Base-by-base conservation (phyloP, 2,797 vertebrate genomes). In the Sebastolobus alascanus region DNA sequence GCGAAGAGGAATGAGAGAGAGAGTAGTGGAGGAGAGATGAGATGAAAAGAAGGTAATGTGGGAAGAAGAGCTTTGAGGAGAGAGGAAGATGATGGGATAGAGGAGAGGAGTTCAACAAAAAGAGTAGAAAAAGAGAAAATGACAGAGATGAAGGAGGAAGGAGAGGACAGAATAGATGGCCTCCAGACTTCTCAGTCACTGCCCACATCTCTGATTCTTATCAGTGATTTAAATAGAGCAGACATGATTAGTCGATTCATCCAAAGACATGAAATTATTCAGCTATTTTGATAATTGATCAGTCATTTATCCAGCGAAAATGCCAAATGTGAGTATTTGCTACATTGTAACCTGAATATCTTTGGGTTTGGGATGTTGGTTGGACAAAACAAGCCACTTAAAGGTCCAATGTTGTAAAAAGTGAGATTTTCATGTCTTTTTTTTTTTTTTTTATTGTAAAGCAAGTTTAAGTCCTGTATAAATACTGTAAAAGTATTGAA, bases 1-100 rank as follows among this genome's bases (percentile, higher is more conserved):
- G 66, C 58, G 22, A 70, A 80, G 66, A 69, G 73, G 60, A 67
- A 63, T 33, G 75, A 83, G 75, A 35, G 25, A 25, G 52, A 64
- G 72, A 67, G 79, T 4, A 33, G 50, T 1, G 18, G 31, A 73
- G 67, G 31, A 29, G 65, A 67, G 70, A 37, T 50, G 58, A 69
- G 68, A 83, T 75, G 43, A 79, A 52, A 74, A 16, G 14, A 79
- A 70, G 69, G 25, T 55, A 56, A 68, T 27, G 65, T 72, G 29
- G 56, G 66, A 25, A 73, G 50, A 31, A 46, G 43, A 9, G 35
- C 40, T 70, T 75, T 50, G 75, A 85, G 60, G 66, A 50, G 69
- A 64, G 46, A 33, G 38, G 58, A 59, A 71, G 68, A 75, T 80
- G 69, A 66, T 40, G 40, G 64, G 61, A 68, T 52, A 52, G 33